Evolutionary conservation across 2,888 invertebrate species (phyloP), one percentile per base, ranked within the genome.

Genomic region (Carcina quercana): DNA sequence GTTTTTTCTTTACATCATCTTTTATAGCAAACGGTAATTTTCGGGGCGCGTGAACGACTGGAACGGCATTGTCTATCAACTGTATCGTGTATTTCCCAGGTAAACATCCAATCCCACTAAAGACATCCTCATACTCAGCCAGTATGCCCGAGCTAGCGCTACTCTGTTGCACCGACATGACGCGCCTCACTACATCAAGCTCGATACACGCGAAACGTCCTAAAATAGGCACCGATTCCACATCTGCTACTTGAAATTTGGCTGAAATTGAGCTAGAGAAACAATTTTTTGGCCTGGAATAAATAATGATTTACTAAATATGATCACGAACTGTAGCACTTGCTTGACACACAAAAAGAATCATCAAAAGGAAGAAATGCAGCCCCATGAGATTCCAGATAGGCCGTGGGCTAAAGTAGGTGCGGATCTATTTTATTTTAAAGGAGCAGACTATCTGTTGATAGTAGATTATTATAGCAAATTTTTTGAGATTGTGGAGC

Each of bases 381-480:
- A n/a, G n/a, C n/a, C n/a, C n/a, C n/a, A n/a, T n/a, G n/a, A n/a
- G n/a, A 26, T 44, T 15, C 42, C 39, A 7, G 8, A 22, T 6
- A 35, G 30, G 12, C 28, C 40, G 5, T 40, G 40, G 40, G 2
- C 13, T 2, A 37, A 43, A 32, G 14, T 43, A 31, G 38, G 19
- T 2, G 14, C 15, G 10, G 36, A 38, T 28, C 12, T 34, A 13
- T 34, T 38, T 31, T 10, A 37, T 7, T 17, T 22, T 13, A 27
- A 28, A 13, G 15, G 34, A 3, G 13, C 28, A 25, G 11, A 20
- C 8, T 41, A 38, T 14, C 13, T 43, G 14, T 11, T 43, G 17
- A 17, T 38, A 8, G 28, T 37, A 6, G 43, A 43, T 21, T 40
- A 40, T 30, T 38, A 21, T 17, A 35, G 34, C 15, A 41, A 41